phyloP scores from a whole-genome alignment of 2,888 invertebrate species.

The Amiota minor region DNA sequence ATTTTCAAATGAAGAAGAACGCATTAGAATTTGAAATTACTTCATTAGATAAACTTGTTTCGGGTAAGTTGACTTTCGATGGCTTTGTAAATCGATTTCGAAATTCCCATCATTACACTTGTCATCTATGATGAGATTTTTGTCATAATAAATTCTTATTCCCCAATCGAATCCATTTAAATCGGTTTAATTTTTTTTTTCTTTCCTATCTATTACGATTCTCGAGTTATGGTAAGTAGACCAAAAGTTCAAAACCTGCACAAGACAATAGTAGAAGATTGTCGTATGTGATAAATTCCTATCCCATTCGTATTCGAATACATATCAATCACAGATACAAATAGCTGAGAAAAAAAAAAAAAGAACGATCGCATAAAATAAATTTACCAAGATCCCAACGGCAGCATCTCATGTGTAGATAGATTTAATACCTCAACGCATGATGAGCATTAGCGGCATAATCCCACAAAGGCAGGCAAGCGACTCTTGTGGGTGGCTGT shows the following conservation, averaged over 20 bases:
- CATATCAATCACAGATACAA: conserved; percentile 21
- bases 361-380: background rate
- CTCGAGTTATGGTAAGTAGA: conserved; percentile 7
- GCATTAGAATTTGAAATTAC: too few species aligned
- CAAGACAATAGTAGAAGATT: conserved; percentile 5
- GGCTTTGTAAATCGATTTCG: too few species aligned
- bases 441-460: conserved; percentile 24
- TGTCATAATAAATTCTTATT: background rate
- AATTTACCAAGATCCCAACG: background rate
- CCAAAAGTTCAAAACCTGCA: conserved; percentile 19
- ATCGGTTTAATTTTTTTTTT: background rate
- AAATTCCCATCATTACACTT: background rate
- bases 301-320: conserved; percentile 2
- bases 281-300: conserved; percentile 17
- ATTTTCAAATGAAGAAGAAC: background rate
- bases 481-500: conserved; percentile 20
- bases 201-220: background rate
- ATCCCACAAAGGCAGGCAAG: conserved; percentile 21
- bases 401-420: background rate
- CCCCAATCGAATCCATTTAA: background rate
- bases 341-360: conserved; percentile 4
- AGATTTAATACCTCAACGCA: conserved; percentile 3
- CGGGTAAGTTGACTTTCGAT: background rate
- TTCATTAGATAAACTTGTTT: conserved; percentile 6
- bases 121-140: background rate